phyloP scores from a whole-genome alignment of 2,113 vertebrate species.

The Gallinago paraguaiae region DNA sequence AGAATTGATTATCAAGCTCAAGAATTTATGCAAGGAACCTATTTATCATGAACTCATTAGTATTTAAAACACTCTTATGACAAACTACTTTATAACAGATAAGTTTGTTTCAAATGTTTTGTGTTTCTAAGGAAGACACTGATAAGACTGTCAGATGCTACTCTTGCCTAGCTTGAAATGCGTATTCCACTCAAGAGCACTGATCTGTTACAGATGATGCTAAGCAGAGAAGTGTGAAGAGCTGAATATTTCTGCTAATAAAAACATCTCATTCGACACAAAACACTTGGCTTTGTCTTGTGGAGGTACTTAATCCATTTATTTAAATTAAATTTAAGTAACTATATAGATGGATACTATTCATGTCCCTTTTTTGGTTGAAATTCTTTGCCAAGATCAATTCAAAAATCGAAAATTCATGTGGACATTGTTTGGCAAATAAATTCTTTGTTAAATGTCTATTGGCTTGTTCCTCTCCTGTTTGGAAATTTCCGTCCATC shows the following conservation, averaged over 20 bases:
- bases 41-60: neutral
- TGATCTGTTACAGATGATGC: neutral
- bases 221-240: neutral
- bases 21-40: neutral
- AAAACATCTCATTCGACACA: neutral
- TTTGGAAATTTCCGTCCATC: neutral
- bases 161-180: neutral
- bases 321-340: neutral
- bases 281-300: neutral
- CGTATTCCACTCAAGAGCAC: neutral
- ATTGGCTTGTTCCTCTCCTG: neutral
- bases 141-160: neutral
- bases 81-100: neutral
- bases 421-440: neutral
- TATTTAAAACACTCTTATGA: neutral
- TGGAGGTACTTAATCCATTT: neutral
- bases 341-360: neutral
- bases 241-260: neutral
- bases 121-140: neutral
- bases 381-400: neutral
- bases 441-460: neutral
- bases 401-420: neutral
- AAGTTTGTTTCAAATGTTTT: neutral
- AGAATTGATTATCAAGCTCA: neutral
- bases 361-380: neutral